phyloP scores from a whole-genome alignment of 2,888 invertebrate genomes.

The Trichacis sp. region DNA sequence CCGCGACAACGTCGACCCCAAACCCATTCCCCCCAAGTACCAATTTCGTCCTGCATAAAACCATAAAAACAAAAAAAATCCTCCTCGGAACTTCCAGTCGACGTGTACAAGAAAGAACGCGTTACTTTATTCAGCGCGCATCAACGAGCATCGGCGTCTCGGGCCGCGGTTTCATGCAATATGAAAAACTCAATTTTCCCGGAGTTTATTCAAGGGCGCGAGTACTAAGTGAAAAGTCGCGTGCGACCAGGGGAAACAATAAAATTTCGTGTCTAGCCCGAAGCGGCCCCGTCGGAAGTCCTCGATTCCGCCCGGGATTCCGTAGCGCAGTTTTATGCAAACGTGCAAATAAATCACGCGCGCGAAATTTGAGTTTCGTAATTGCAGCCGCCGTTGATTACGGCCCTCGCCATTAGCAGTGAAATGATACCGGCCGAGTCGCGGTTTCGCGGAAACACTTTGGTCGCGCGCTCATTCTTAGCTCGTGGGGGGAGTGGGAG shows the following conservation, averaged over 20 bases:
- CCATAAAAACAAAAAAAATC: background rate
- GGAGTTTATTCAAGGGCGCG: background rate
- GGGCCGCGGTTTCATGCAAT: background rate
- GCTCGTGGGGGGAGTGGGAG: background rate
- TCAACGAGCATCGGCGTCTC: background rate
- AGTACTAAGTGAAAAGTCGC: conserved; percentile 4
- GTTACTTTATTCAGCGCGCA: background rate
- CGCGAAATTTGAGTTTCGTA: conserved; percentile 17
- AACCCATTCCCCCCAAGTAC: too few species aligned
- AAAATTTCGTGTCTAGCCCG: conserved; percentile 4
- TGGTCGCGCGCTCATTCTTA: conserved; percentile 5
- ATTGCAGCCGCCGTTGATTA: conserved; percentile 44
- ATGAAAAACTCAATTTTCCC: background rate
- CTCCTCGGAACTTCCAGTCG: background rate
- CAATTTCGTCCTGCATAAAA: background rate
- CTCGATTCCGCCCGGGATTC: background rate
- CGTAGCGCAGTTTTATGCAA: background rate
- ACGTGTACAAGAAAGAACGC: background rate
- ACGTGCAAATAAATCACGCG: background rate
- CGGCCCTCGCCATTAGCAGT: conserved; percentile 40
- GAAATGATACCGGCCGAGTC: conserved; percentile 39
- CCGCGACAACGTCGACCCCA: too few species aligned
- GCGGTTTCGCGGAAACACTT: conserved; percentile 8
- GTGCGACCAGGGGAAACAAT: conserved; percentile 5
- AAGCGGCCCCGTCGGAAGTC: background rate